A percentile compares a stretch with the other conserved stretches of the same genome.
Conservation (phyloP, 2,113 vertebrate genomes). For the Physeter macrocephalus region DNA sequence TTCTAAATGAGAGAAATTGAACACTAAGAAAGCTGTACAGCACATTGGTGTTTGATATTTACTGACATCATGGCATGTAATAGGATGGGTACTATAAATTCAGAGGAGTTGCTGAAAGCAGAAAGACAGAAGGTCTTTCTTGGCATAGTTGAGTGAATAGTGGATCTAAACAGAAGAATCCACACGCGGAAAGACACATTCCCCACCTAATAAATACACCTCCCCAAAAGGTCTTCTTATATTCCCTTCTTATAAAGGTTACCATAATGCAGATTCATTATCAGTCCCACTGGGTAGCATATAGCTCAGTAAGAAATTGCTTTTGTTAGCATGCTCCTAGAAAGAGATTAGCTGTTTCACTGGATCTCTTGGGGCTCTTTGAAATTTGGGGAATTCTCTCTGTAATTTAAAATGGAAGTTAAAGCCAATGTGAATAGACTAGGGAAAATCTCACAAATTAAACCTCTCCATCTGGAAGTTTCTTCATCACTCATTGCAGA, state of each 20-base stretch:
- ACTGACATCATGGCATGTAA: background rate
- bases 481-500: slow-evolving; percentile 56
- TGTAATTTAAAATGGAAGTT: slow-evolving; percentile 76
- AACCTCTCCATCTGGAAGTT: slow-evolving; percentile 72
- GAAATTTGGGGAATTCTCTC: slow-evolving; percentile 80
- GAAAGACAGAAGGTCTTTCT: background rate
- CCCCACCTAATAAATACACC: slow-evolving; percentile 48
- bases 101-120: background rate
- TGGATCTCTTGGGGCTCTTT: slow-evolving; percentile 77
- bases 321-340: slow-evolving; percentile 79
- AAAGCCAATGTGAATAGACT: slow-evolving; percentile 70
- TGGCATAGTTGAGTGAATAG: slow-evolving; percentile 44
- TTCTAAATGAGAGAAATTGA: background rate
- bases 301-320: slow-evolving; percentile 79
- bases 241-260: slow-evolving; percentile 76
- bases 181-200: slow-evolving; percentile 37
- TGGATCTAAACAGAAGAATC: slow-evolving; percentile 10
- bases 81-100: background rate
- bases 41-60: background rate
- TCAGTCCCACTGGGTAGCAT: slow-evolving; percentile 69
- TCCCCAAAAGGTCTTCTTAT: slow-evolving; percentile 63
- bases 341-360: slow-evolving; percentile 75
- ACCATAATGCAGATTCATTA: slow-evolving; percentile 79
- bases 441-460: slow-evolving; percentile 68
- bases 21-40: background rate